Conservation (phyloP, 2,888 invertebrate species). For the Saturnia japonica region DNA sequence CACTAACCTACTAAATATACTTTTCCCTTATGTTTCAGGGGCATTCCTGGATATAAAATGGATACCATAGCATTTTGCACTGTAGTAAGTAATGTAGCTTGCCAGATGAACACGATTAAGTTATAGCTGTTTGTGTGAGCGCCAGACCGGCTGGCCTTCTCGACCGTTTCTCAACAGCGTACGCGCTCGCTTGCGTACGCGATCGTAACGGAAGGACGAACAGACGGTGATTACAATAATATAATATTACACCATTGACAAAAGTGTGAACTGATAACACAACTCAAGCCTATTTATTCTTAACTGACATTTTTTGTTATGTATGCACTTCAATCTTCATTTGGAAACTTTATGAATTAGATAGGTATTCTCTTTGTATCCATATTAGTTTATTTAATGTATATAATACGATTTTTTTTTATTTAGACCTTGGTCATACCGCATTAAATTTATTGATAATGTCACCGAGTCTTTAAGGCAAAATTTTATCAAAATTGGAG, state of each 20-base stretch:
- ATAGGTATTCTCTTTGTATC: too few species aligned
- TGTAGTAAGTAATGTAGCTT: not conserved
- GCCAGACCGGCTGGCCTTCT: slow-evolving; percentile 40
- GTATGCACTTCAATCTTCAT: too few species aligned
- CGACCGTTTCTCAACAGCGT: slow-evolving; percentile 32
- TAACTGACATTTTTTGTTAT: too few species aligned
- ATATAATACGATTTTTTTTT: too few species aligned
- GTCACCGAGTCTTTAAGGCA: not conserved
- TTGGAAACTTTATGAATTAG: too few species aligned
- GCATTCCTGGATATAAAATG: not conserved
- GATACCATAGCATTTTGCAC: too few species aligned
- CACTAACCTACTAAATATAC: too few species aligned
- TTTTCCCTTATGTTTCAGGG: too few species aligned
- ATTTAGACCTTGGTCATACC: too few species aligned
- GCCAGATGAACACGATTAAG: not conserved
- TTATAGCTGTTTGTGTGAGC: not conserved
- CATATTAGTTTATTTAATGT: too few species aligned
- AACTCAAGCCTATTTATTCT: not conserved
- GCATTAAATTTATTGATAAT: not conserved
- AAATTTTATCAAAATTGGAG: not conserved
- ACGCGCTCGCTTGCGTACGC: slow-evolving; percentile 27
- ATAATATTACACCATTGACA: slow-evolving; percentile 27
- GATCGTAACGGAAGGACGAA: slow-evolving; percentile 45
- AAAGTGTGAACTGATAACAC: slow-evolving; percentile 8
- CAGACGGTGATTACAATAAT: slow-evolving; percentile 23